Conservation (phyloP, 1,140 invertebrate species). For the Lordiphosa stackelbergi region DNA sequence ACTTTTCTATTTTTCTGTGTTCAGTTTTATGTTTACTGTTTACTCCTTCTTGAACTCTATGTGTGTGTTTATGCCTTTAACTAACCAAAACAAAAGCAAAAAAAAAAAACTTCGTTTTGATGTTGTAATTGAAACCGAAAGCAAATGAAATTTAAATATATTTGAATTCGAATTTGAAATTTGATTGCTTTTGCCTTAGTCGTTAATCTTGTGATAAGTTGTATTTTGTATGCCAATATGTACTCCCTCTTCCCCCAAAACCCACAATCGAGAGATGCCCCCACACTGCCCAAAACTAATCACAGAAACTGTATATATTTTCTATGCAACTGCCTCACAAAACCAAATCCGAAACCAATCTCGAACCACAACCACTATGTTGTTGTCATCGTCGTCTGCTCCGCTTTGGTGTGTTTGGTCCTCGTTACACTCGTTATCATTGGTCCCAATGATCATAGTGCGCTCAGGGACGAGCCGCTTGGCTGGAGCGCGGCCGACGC, state of each 20-base stretch:
- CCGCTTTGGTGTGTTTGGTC: constrained; percentile 41
- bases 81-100: constrained; percentile 20
- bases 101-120: constrained; percentile 37
- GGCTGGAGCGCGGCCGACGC: constrained; percentile 84
- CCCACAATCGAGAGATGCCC: constrained; percentile 49
- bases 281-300: constrained; percentile 65
- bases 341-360: constrained; percentile 38
- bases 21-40: constrained; percentile 58
- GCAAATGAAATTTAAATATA: constrained; percentile 27
- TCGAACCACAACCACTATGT: constrained; percentile 38
- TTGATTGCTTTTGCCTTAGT: constrained; percentile 72
- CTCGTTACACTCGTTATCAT: constrained; percentile 42
- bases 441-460: constrained; percentile 77
- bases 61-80: constrained; percentile 53
- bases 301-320: constrained; percentile 73
- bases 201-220: constrained; percentile 67
- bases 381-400: constrained; percentile 50
- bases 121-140: constrained; percentile 62
- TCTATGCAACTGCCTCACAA: constrained; percentile 68
- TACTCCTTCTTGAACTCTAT: constrained; percentile 25
- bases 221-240: constrained; percentile 63
- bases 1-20: constrained; percentile 34
- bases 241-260: constrained; percentile 14
- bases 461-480: constrained; percentile 87
- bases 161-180: constrained; percentile 41